Evolutionary conservation across 2,888 invertebrate genomes (phyloP), one percentile per base, ranked within the genome.

Genomic region (Entomobrya multifasciata): DNA sequence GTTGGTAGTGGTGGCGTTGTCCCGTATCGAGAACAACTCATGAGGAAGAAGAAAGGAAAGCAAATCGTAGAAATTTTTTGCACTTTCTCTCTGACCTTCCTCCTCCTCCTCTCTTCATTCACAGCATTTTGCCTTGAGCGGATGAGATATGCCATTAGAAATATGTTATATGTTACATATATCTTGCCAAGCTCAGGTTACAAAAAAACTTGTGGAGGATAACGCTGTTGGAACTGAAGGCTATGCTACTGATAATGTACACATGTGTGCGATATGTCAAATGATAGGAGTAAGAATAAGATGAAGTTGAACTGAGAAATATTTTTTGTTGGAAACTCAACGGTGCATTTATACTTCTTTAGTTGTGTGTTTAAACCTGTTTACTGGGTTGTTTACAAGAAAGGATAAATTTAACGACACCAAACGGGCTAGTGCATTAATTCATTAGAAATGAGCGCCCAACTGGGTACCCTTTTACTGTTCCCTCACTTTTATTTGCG

Each of bases 321-420:
- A n/a, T n/a, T n/a, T n/a, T n/a, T n/a, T n/a, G n/a, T n/a, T n/a
- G n/a, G n/a, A n/a, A n/a, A n/a, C n/a, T n/a, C n/a, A n/a, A n/a
- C n/a, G n/a, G n/a, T n/a, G n/a, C n/a, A n/a, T n/a, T n/a, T n/a
- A n/a, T n/a, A n/a, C n/a, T n/a, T n/a, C n/a, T n/a, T n/a, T n/a
- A n/a, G n/a, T n/a, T n/a, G n/a, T n/a, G n/a, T n/a, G n/a, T n/a
- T n/a, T n/a, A n/a, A n/a, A n/a, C n/a, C n/a, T n/a, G n/a, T n/a
- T n/a, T n/a, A n/a, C n/a, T n/a, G n/a, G n/a, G n/a, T n/a, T n/a
- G n/a, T n/a, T n/a, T n/a, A n/a, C n/a, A n/a, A n/a, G n/a, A 13
- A 27, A 25, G 15, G 60, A 60, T 60, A 60, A 60, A 60, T 60
- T 60, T 60, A 60, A 60, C 60, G 60, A 60, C 60, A 60, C 60